These are phyloP conservation scores for Calonectris borealis DNA, from an alignment of 2,113 vertebrate genomes.

Conservation along the genomic window DNA sequence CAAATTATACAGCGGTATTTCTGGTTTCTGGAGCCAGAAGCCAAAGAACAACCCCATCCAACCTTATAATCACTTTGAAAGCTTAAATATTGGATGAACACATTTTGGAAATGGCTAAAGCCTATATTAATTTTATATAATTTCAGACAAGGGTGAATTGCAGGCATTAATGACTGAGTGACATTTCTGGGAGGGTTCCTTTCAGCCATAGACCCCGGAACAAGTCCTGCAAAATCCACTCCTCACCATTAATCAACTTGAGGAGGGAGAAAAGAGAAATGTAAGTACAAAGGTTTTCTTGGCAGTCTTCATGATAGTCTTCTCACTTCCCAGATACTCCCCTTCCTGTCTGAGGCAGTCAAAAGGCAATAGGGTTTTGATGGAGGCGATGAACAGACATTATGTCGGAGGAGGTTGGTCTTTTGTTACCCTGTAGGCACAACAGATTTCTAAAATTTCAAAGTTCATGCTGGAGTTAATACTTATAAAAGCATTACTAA, in stretches of 20 bases:
- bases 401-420: not conserved
- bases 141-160: not conserved
- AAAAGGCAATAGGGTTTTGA: not conserved
- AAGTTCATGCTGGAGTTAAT: not conserved
- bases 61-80: conserved; percentile 31
- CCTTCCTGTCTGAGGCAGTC: not conserved
- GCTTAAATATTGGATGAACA: conserved; percentile 32
- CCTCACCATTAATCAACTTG: accelerated
- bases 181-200: not conserved
- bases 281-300: not conserved
- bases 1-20: not conserved
- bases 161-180: not conserved
- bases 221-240: not conserved
- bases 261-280: not conserved
- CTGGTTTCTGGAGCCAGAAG: not conserved
- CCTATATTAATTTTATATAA: conserved; percentile 5
- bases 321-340: not conserved
- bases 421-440: not conserved
- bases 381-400: not conserved
- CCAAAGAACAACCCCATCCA: not conserved
- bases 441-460: not conserved
- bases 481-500: not conserved
- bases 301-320: not conserved
- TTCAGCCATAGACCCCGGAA: not conserved
- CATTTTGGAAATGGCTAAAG: not conserved